Percentiles rank a stretch among this genome's conserved stretches.
phyloP scores from a whole-genome alignment of 2,113 vertebrate species.

The Pycnonotus jocosus region DNA sequence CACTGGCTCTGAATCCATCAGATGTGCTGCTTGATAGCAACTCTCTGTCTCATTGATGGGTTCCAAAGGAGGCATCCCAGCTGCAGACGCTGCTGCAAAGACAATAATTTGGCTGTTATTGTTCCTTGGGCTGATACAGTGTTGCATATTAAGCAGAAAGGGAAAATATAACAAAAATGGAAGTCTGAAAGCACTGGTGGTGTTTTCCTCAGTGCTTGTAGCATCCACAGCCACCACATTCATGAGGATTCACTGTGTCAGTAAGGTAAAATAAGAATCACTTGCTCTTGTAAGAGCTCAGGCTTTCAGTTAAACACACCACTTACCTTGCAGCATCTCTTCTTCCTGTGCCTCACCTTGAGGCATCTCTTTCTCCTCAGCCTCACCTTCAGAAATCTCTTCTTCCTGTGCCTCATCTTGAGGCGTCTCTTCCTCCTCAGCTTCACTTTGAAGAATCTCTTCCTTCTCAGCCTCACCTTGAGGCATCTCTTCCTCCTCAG shows the following conservation, averaged over 20 bases:
- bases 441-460: neutral
- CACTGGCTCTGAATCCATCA: neutral
- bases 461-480: neutral
- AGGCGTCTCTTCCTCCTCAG: neutral
- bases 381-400: neutral
- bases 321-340: neutral
- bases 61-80: slow-evolving; percentile 9
- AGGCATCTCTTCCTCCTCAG: neutral
- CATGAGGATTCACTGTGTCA: neutral
- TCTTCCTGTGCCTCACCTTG: neutral
- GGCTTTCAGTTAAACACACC: neutral
- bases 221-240: neutral
- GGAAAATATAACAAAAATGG: neutral
- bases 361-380: neutral
- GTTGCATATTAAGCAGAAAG: slow-evolving; percentile 15
- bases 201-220: neutral
- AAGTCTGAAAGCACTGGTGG: neutral
- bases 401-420: neutral
- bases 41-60: neutral
- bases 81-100: neutral
- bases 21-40: neutral
- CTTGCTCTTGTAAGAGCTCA: fast-evolving
- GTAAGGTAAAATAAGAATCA: neutral
- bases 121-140: neutral
- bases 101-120: neutral